Percentiles rank a stretch among this genome's conserved stretches.
Conservation (phyloP, 1,140 invertebrate species). For the Microplitis demolitor region DNA sequence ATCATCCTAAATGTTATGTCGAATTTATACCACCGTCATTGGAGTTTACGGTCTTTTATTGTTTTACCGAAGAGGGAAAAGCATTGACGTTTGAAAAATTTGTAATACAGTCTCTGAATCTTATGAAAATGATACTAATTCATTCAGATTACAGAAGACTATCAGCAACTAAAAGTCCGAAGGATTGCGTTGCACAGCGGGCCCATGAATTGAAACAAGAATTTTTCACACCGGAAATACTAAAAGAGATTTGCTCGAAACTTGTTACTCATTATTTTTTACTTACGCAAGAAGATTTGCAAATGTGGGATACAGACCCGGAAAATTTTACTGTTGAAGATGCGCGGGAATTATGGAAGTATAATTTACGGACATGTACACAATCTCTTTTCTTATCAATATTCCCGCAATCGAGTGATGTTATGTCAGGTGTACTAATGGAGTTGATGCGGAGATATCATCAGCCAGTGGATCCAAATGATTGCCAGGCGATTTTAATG, state of each 20-base stretch:
- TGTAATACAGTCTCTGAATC: slow-evolving; percentile 86
- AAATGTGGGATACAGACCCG: slow-evolving; percentile 88
- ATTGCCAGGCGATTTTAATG: slow-evolving; percentile 77
- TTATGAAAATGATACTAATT: slow-evolving; percentile 82
- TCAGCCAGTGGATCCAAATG: slow-evolving; percentile 67
- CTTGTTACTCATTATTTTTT: slow-evolving; percentile 89
- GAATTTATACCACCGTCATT: slow-evolving; percentile 78
- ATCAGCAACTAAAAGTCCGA: slow-evolving; percentile 6
- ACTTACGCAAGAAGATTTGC: slow-evolving; percentile 81
- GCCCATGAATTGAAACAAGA: slow-evolving; percentile 71
- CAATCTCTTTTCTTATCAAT: slow-evolving; percentile 84
- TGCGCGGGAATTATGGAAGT: slow-evolving; percentile 90
- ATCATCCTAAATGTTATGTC: slow-evolving; percentile 78
- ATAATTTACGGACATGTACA: slow-evolving; percentile 78
- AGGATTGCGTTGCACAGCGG: slow-evolving; percentile 61
- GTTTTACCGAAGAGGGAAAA: slow-evolving; percentile 81
- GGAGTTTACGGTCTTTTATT: slow-evolving; percentile 82
- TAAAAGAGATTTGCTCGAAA: slow-evolving; percentile 80
- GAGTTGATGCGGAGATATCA: slow-evolving; percentile 71
- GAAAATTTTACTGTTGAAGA: slow-evolving; percentile 88
- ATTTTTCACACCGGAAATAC: slow-evolving; percentile 73
- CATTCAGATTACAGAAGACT: slow-evolving; percentile 72
- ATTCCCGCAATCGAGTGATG: slow-evolving; percentile 78
- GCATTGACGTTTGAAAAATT: slow-evolving; percentile 81
- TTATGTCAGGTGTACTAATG: slow-evolving; percentile 76